Evolutionary conservation across 2,797 vertebrate genomes (phyloP).

Genomic region (Agapornis canus): DNA sequence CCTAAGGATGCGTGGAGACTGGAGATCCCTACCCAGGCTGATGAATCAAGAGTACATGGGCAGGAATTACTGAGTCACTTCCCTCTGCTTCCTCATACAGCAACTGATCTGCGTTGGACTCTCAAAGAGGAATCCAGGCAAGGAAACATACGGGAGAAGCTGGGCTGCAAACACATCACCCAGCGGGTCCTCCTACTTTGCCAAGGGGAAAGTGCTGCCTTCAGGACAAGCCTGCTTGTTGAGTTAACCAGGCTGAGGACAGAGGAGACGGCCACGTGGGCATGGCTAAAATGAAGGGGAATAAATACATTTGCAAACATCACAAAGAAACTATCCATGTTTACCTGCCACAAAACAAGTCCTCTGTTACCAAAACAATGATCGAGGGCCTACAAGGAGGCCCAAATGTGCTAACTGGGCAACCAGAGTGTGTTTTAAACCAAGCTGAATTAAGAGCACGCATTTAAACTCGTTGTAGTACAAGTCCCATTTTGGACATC

Average conservation of each 20-base stretch:
- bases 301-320: neutral
- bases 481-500: neutral
- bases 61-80: neutral
- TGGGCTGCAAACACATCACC: neutral
- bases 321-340: neutral
- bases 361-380: neutral
- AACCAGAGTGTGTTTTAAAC: neutral
- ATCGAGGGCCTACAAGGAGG: neutral
- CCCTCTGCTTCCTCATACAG: neutral
- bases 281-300: neutral
- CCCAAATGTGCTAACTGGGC: neutral
- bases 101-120: neutral
- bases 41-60: neutral
- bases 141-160: neutral
- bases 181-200: rapidly evolving
- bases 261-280: neutral
- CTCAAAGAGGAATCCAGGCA: neutral
- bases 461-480: neutral
- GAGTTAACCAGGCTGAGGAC: neutral
- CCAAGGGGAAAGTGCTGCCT: neutral
- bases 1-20: neutral
- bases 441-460: neutral
- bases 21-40: neutral
- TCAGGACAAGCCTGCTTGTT: neutral
- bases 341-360: neutral